Base-by-base conservation (phyloP, 2,888 invertebrate species). In the Epinotia ramella region DNA sequence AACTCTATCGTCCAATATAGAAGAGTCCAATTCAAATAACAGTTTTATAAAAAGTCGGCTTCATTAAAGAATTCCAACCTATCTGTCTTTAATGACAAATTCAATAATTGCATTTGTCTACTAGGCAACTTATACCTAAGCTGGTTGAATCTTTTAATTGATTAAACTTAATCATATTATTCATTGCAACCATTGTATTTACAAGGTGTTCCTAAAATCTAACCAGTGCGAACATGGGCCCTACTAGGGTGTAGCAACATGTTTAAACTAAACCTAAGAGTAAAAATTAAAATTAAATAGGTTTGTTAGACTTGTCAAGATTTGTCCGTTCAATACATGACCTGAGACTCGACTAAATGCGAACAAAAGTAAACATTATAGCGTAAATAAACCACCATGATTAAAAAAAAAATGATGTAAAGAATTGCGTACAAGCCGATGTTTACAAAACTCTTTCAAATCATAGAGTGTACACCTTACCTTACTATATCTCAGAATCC, bases 401-500 rank as follows among this genome's bases (percentile, higher is more conserved):
- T 28, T n/a, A n/a, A n/a, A n/a, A 60, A 12, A 16, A 24, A 28
- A 28, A 1, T 65, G 46, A 4, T 3, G 18, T 7, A 33, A 57
- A 18, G 3, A 59, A 24, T 33, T 68, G 56, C 57, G 16, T 57
- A 57, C 40, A 20, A 44, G 5, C 2, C 7, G 18, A 60, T 66
- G 69, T 60, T 60, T 53, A 53, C 70, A 63, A 63, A 71, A 63
- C 70, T 70, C 16, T 62, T 53, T 53, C 20, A 63, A 60, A 73
- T 64, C 56, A 71, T 56, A 66, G 44, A 72, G 46, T 67, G 56
- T 64, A 53, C 16, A 53, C 16, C 33, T 59, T 59, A 53, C 16
- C 33, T 59, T 59, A 46, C 40, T 60, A 73, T 69, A 56, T 33
- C 40, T 6, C 71, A 62, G 20, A 57, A 67, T 76, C 76, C 72